These are phyloP conservation scores for Anorthoa munda DNA, from an alignment of 2,888 invertebrate genomes.

Conservation along the genomic window DNA sequence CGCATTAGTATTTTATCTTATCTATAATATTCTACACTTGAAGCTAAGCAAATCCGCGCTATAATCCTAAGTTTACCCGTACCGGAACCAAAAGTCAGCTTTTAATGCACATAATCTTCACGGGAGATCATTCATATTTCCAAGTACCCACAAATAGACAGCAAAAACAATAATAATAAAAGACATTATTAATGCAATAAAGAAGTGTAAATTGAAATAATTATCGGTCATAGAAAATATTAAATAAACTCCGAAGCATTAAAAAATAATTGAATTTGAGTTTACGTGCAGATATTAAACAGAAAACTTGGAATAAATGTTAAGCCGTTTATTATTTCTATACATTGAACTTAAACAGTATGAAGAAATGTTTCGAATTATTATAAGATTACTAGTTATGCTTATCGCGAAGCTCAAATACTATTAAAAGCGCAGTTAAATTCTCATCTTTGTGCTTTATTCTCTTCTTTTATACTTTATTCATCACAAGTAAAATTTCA, in stretches of 20 bases:
- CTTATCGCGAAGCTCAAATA: background rate
- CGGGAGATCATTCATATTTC: constrained; percentile 29
- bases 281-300: constrained; percentile 11
- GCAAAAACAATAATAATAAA: background rate
- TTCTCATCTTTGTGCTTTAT: background rate
- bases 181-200: constrained; percentile 3
- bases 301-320: constrained; percentile 8
- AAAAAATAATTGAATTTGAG: constrained; percentile 31
- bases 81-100: background rate
- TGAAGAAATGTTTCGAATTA: background rate
- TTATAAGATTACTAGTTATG: too few relatives aligned
- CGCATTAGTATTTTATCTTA: too few relatives aligned
- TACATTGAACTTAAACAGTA: background rate
- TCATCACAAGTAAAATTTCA: too few relatives aligned
- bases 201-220: constrained; percentile 1
- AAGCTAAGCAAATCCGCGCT: background rate
- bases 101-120: background rate
- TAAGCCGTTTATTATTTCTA: background rate
- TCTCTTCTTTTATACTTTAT: too few relatives aligned
- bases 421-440: background rate
- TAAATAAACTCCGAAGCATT: constrained; percentile 20
- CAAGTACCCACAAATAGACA: background rate
- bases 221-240: background rate
- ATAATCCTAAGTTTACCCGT: background rate
- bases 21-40: too few relatives aligned